phyloP scores from a whole-genome alignment of 1,140 invertebrate genomes.

The Ptiloglossa arizonensis region DNA sequence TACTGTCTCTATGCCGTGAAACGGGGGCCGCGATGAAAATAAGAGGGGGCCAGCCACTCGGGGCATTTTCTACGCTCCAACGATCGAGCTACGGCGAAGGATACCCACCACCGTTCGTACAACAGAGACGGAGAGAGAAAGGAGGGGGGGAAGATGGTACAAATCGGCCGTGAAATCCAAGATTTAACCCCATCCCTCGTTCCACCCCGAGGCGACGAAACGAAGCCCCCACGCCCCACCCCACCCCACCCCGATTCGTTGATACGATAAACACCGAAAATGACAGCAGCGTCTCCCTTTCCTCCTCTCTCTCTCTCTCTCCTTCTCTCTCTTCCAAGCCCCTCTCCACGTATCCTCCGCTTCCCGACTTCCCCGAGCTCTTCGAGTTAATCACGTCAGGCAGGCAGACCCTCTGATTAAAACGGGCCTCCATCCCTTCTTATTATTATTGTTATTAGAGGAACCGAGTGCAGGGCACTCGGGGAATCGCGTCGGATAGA shows the following conservation, averaged over 20 bases:
- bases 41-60: conserved; percentile 25
- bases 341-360: not conserved
- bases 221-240: too few species aligned
- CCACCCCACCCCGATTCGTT: conserved; percentile 41
- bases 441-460: conserved; percentile 72
- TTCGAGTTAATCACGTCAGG: conserved; percentile 73
- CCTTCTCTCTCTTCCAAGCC: not conserved
- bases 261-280: conserved; percentile 73
- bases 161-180: conserved; percentile 60
- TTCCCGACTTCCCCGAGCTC: conserved; percentile 34
- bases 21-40: conserved; percentile 14
- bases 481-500: conserved; percentile 47
- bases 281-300: conserved; percentile 58
- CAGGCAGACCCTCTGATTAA: conserved; percentile 70
- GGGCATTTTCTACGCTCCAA: conserved; percentile 48
- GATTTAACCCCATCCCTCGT: conserved; percentile 51
- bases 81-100: conserved; percentile 44
- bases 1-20: conserved; percentile 20
- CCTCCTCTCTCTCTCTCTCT: conserved; percentile 14
- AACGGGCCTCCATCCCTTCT: conserved; percentile 67
- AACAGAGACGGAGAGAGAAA: not conserved
- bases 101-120: not conserved
- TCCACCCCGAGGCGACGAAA: conserved; percentile 40
- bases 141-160: conserved; percentile 15
- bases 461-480: conserved; percentile 57